Percentiles rank a stretch among this genome's conserved stretches.
phyloP scores from a whole-genome alignment of 2,888 invertebrate genomes.

The Ellobium chinense region DNA sequence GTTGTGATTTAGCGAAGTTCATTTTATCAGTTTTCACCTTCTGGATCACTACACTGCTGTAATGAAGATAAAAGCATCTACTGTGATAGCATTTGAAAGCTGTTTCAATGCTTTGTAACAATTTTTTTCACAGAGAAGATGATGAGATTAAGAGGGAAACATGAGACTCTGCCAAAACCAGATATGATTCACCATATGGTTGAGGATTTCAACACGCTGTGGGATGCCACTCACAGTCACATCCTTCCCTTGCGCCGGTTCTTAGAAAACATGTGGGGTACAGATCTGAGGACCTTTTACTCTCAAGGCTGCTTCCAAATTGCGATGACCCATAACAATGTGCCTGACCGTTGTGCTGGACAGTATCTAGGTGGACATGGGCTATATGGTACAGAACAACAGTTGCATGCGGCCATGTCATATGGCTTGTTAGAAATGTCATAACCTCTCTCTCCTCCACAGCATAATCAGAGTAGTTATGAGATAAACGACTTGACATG shows the following conservation, averaged over 20 bases:
- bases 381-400: slow-evolving; percentile 49
- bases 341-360: slow-evolving; percentile 65
- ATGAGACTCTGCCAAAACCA: slow-evolving; percentile 75
- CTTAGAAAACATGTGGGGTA: slow-evolving; percentile 63
- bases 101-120: too few relatives aligned
- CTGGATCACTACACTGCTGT: too few relatives aligned
- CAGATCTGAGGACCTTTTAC: slow-evolving; percentile 74
- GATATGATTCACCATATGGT: slow-evolving; percentile 78
- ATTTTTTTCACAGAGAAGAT: slow-evolving; percentile 60
- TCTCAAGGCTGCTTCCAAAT: slow-evolving; percentile 74
- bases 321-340: slow-evolving; percentile 65
- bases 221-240: slow-evolving; percentile 77
- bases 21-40: too few relatives aligned
- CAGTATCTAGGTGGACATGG: slow-evolving; percentile 68
- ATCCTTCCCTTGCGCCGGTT: slow-evolving; percentile 77
- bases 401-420: neutral
- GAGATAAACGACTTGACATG: too few relatives aligned
- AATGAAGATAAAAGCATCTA: too few relatives aligned
- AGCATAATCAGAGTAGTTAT: too few relatives aligned
- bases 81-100: too few relatives aligned
- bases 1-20: too few relatives aligned
- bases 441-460: too few relatives aligned
- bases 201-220: slow-evolving; percentile 79
- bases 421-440: neutral
- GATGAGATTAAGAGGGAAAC: slow-evolving; percentile 56